Evolutionary conservation across 2,888 invertebrate species (phyloP), one percentile per base, ranked within the genome.

Genomic region (Dioctria linearis): DNA sequence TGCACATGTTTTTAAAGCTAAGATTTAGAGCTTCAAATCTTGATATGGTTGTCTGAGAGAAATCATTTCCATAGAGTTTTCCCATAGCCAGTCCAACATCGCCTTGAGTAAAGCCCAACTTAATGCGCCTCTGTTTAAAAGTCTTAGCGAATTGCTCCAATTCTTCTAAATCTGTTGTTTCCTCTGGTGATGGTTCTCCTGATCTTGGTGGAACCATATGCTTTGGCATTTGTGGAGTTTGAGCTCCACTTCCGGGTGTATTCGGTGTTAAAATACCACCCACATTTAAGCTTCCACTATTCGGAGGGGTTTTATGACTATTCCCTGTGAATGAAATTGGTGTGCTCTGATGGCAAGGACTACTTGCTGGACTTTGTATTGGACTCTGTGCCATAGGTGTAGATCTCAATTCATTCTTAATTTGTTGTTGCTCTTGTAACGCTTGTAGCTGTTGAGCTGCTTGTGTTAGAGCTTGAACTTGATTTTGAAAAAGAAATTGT

Each of bases 1-100:
- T 99, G 92, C 99, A 99, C 99, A 99, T 99, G 90, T 99, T 99
- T 90, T 99, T 99, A 91, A 99, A 99, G 88, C 98, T 98, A 84
- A 99, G 92, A 90, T 99, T 99, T 83, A 99, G 91, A 39, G 99
- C 99, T 90, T 99, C 99, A 90, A 99, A 99, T 88, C 98, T 94
- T 82, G 96, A 98, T 87, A 99, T 99, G 83, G 99, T 99, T 82
- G 99, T 99, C 90, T 99, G 99, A 79, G 98, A 98, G 90, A 99
- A 99, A 90, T 99, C 99, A 90, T 98, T 98, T 83, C 98, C 98
- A 88, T 98, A 98, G 71, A 99, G 91, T 88, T 98, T 98, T 83
- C 99, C 99, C 97, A 99, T 98, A 78, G 98, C 98, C 80, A 98
- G 92, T 0, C 99, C 99, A 11, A 99, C 99, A 90, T 99, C 99